phyloP scores from a whole-genome alignment of 2,113 vertebrate genomes.

The Pseudorasbora parva region DNA sequence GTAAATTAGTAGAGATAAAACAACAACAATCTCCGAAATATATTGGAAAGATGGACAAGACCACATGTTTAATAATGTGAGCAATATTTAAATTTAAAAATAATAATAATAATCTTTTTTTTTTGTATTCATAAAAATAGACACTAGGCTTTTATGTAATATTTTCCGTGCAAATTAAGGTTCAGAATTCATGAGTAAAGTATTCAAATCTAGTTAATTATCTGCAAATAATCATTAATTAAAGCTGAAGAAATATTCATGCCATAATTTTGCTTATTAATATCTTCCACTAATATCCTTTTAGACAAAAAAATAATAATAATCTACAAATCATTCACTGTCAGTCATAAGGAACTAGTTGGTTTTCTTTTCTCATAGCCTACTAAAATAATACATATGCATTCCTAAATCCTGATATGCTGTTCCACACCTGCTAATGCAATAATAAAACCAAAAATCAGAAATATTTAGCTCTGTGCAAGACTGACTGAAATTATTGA shows the following conservation, averaged over 20 bases:
- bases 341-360: neutral
- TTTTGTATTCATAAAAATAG: neutral
- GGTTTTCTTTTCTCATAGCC: too few species aligned
- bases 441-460: neutral
- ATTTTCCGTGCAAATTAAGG: neutral
- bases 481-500: neutral
- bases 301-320: neutral
- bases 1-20: neutral
- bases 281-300: neutral
- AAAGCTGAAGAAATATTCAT: neutral
- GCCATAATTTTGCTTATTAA: neutral
- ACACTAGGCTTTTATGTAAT: neutral
- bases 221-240: slow-evolving; percentile 2
- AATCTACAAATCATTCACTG: neutral
- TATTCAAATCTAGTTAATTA: slow-evolving; percentile 2
- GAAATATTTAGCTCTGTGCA: neutral
- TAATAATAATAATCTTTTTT: neutral
- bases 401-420: neutral
- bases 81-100: neutral
- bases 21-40: neutral
- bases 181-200: neutral
- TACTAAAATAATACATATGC: neutral
- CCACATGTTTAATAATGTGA: neutral
- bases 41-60: neutral
- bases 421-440: neutral